A percentile compares a stretch with the other conserved stretches of the same genome.
phyloP scores from a whole-genome alignment of 2,888 invertebrate species.

The Sminthurinus aureus region DNA sequence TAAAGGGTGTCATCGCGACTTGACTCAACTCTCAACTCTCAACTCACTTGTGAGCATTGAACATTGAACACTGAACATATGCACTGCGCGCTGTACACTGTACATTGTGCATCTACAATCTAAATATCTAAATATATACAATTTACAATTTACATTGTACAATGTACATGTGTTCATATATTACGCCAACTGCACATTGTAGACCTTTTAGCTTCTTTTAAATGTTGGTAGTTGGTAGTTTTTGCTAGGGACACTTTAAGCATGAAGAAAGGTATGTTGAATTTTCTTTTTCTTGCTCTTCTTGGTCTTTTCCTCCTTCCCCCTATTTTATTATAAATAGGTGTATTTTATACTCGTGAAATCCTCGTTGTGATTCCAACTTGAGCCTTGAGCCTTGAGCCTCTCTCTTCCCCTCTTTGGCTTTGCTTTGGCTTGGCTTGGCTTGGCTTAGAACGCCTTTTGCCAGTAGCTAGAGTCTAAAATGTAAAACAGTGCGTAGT shows the following conservation, averaged over 20 bases:
- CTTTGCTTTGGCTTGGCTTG: background rate
- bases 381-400: no score
- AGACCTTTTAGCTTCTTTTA: no score
- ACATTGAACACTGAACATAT: background rate
- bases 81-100: no score
- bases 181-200: no score
- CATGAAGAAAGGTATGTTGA: background rate
- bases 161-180: no score
- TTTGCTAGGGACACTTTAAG: background rate
- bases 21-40: background rate
- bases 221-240: no score
- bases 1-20: constrained; percentile 57
- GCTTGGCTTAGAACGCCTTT: background rate
- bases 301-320: background rate
- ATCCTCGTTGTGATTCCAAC: background rate
- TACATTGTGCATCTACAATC: no score
- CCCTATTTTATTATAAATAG: constrained; percentile 32
- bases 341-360: constrained; percentile 10
- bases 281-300: background rate
- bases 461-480: background rate
- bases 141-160: no score
- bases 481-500: background rate
- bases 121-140: no score
- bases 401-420: background rate
- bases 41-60: constrained; percentile 3